phyloP scores from a whole-genome alignment of 1,140 invertebrate species.

The Drosophila ironensis region DNA sequence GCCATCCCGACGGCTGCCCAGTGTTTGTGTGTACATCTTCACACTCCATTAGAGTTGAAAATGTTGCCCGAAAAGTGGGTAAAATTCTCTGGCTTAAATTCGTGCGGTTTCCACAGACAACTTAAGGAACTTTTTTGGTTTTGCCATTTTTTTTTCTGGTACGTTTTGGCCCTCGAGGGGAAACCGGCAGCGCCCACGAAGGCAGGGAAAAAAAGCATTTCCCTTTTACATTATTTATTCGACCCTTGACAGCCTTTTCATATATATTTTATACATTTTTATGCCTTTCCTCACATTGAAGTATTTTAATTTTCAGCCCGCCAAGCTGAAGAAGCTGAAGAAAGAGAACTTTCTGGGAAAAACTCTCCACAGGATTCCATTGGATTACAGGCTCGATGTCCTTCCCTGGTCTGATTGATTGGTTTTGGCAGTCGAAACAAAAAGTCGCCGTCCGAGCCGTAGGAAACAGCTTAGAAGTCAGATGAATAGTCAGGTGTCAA shows the following conservation, averaged over 20 bases:
- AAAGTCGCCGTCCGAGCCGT: constrained; percentile 10
- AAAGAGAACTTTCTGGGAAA: not conserved
- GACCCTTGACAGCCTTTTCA: constrained; percentile 49
- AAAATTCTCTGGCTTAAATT: constrained; percentile 33
- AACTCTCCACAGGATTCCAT: not conserved
- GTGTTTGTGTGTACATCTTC: not conserved
- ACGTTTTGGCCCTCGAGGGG: not conserved
- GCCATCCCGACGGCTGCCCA: not conserved
- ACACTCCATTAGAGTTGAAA: constrained; percentile 45
- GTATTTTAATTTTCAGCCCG: constrained; percentile 38
- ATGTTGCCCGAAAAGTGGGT: constrained; percentile 6
- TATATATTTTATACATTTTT: constrained; percentile 47
- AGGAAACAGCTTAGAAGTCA: constrained; percentile 20
- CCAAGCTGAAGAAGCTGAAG: not conserved
- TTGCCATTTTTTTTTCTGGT: too few species aligned
- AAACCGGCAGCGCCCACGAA: not conserved
- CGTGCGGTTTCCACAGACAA: constrained; percentile 23
- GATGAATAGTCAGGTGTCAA: constrained; percentile 49
- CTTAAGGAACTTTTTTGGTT: constrained; percentile 31
- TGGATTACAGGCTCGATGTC: constrained; percentile 10
- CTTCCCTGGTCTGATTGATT: constrained; percentile 39
- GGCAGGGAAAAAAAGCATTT: constrained; percentile 19
- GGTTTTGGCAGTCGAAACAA: constrained; percentile 19
- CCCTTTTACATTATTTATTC: constrained; percentile 48
- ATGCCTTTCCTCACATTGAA: constrained; percentile 39